phyloP scores from a whole-genome alignment of 2,113 vertebrate species.

The Redunca redunca region DNA sequence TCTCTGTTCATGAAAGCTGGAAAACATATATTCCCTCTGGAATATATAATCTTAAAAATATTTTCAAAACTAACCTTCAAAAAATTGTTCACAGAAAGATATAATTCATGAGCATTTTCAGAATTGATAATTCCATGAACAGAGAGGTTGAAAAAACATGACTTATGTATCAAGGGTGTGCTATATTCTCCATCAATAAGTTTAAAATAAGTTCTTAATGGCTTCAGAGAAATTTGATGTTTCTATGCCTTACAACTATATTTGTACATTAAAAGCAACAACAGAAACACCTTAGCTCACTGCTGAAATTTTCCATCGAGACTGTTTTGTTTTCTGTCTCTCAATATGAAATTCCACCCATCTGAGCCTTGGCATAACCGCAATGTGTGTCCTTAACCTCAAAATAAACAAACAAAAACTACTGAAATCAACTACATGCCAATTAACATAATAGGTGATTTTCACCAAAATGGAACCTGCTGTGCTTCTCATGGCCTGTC shows the following conservation, averaged over 20 bases:
- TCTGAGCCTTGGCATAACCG: neutral
- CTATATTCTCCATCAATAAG: neutral
- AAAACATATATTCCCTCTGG: neutral
- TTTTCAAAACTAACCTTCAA: conserved; percentile 15
- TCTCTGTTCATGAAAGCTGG: neutral
- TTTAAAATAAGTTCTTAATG: neutral
- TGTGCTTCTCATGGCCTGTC: neutral
- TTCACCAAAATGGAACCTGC: neutral
- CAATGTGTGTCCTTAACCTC: neutral
- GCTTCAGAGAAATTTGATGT: neutral
- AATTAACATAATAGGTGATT: neutral
- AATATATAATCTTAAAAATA: conserved; percentile 2
- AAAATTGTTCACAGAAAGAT: neutral
- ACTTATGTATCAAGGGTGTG: neutral
- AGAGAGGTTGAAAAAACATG: neutral
- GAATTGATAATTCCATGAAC: neutral
- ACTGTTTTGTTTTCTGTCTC: neutral
- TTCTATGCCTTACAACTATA: neutral
- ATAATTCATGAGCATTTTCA: neutral
- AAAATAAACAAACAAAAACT: neutral
- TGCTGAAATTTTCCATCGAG: neutral
- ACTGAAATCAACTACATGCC: neutral
- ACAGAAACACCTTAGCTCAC: neutral
- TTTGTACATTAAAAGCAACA: neutral
- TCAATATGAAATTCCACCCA: neutral